Base-by-base conservation (phyloP, 53 echinoderm and acorn worm species). In the Arbacia lixula region DNA sequence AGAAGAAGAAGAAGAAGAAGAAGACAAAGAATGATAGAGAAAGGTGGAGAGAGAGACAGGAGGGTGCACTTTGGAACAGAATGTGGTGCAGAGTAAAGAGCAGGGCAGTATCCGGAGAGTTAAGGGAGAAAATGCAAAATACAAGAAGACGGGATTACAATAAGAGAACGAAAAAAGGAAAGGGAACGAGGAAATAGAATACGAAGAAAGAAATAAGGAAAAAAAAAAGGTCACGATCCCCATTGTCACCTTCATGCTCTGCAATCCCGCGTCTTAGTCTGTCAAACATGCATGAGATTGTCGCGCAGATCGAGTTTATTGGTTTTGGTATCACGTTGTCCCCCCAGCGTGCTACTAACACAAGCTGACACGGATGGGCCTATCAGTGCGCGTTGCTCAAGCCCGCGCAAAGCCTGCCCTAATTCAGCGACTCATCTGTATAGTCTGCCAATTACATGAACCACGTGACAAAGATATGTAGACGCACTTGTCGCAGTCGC, bases 251-350 rank as follows among this genome's bases (percentile, higher is more conserved):
- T n/a, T n/a, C n/a, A n/a, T n/a, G n/a, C n/a, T n/a, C n/a, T n/a
- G 38, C 28, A 20, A 37, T 35, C 36, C 36, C 9, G 0, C 6
- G 37, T 36, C 66, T 36, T 66, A 16, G 22, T 22, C 66, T 66
- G 66, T 66, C 66, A 21, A 66, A 38, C 36, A 35, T 17, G 38
- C 26, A 56, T n/a, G n/a, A n/a, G n/a, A n/a, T n/a, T 8, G 37
- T 31, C 37, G 21, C 10, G 21, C 36, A 6, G 36, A 22, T 36
- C 36, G n/a, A 37, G 38, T 66, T 21, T 37, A 66, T 66, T 66
- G 66, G 20, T 66, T 66, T 66, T 25, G 66, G 66, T 66, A 66
- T 66, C 66, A 66, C 11, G 66, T 66, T 66, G 66, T 66, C 66
- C 21, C 36, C n/a, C 8, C 36, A 26, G 37, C 66, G 2, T 37